phyloP scores from a whole-genome alignment of 2,113 vertebrate genomes.

The Corythoichthys intestinalis region DNA sequence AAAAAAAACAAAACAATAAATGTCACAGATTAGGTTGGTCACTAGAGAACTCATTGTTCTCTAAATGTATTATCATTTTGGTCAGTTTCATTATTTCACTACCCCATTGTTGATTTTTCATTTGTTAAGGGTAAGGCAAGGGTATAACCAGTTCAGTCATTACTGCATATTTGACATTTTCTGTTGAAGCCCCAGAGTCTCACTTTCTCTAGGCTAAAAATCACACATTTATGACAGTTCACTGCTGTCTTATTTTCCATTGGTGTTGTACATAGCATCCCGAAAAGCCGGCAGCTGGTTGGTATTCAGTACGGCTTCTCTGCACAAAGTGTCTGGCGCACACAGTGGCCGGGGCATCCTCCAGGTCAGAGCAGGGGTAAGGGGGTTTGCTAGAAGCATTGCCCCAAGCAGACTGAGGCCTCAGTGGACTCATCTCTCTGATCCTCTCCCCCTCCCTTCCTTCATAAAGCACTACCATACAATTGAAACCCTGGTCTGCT shows the following conservation, averaged over 20 bases:
- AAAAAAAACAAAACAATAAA: no score
- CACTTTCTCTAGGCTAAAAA: constrained; percentile 10
- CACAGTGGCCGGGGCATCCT: constrained; percentile 56
- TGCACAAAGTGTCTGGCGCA: constrained; percentile 52
- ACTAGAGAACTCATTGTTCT: no score
- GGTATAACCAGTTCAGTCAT: constrained; percentile 5
- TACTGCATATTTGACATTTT: constrained; percentile 2
- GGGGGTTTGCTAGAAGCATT: constrained; percentile 73
- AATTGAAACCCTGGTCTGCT: constrained; percentile 57
- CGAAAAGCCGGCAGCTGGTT: constrained; percentile 46
- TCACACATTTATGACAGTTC: constrained; percentile 14
- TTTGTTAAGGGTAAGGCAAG: neutral
- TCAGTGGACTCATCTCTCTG: constrained; percentile 66
- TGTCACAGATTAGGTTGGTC: no score
- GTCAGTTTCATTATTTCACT: neutral
- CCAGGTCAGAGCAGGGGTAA: constrained; percentile 68
- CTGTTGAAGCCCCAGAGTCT: neutral
- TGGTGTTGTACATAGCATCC: constrained; percentile 28
- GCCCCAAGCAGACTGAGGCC: constrained; percentile 73
- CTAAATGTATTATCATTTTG: neutral
- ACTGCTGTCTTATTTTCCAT: constrained; percentile 33
- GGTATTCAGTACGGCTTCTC: constrained; percentile 50
- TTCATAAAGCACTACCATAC: constrained; percentile 59
- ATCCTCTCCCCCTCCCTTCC: constrained; percentile 50
- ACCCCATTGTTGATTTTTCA: neutral